A percentile compares a stretch with the other conserved stretches of the same genome.
These are phyloP conservation scores for Neolamprologus hecqui DNA, from an alignment of 2,113 vertebrate genomes.

Conservation along the genomic window DNA sequence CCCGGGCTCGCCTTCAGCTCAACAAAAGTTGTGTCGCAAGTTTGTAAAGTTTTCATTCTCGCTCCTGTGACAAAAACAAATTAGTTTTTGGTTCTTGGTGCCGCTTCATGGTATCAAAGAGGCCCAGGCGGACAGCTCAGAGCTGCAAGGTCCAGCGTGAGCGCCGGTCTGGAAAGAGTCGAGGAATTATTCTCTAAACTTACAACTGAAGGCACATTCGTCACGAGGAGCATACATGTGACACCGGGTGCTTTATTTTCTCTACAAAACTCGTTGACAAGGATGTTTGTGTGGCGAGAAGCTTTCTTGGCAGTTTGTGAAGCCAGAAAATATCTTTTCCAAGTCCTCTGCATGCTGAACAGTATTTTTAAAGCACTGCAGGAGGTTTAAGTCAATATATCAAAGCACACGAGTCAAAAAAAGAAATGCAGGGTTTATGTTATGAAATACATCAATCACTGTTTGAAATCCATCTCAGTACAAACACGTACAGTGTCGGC, in stretches of 20 bases:
- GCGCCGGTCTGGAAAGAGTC: neutral
- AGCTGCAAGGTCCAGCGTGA: neutral
- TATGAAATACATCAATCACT: neutral
- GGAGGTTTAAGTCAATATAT: neutral
- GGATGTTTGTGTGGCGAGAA: neutral
- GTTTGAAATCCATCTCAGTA: neutral
- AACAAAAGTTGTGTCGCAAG: neutral
- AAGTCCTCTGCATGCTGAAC: neutral
- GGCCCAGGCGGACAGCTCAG: neutral
- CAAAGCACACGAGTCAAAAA: neutral
- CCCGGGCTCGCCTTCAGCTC: neutral
- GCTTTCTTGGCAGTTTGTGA: neutral
- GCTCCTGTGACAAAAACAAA: neutral
- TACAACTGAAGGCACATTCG: neutral
- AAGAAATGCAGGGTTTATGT: neutral
- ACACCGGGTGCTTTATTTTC: neutral
- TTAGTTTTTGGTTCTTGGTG: neutral
- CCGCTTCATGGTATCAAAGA: neutral
- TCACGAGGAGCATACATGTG: neutral
- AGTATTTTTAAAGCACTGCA: neutral
- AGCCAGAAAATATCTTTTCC: neutral
- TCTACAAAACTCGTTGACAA: neutral
- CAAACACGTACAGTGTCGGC: rapidly evolving
- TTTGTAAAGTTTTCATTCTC: neutral
- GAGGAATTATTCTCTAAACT: neutral